These are phyloP conservation scores for Caerostris darwini DNA, from an alignment of 1,140 invertebrate species.

Conservation along the genomic window DNA sequence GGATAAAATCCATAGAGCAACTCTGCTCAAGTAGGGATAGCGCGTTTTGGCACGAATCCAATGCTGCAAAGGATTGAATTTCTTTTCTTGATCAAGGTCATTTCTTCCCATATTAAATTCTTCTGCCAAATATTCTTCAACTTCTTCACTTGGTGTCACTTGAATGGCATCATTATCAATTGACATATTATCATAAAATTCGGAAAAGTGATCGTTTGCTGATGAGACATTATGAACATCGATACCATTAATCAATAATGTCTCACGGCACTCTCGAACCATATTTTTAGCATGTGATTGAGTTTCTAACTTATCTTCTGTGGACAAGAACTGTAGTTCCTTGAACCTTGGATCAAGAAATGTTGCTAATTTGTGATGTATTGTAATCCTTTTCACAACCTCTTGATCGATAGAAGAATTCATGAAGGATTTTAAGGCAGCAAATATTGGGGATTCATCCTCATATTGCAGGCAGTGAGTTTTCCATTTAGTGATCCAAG, in stretches of 20 bases:
- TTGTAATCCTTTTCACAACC: constrained; percentile 74
- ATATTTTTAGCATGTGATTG: constrained; percentile 50
- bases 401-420: constrained; percentile 70
- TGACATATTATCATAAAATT: constrained; percentile 48
- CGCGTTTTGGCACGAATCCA: constrained; percentile 63
- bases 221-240: constrained; percentile 56
- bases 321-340: constrained; percentile 63
- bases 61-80: constrained; percentile 70
- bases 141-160: constrained; percentile 50
- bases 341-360: constrained; percentile 71
- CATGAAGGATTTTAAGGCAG: constrained; percentile 68
- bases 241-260: constrained; percentile 60
- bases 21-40: constrained; percentile 63
- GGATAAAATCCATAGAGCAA: constrained; percentile 72
- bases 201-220: constrained; percentile 46
- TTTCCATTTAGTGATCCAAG: constrained; percentile 74
- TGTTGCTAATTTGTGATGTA: constrained; percentile 70
- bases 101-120: constrained; percentile 64
- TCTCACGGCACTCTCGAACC: constrained; percentile 65
- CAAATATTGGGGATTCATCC: constrained; percentile 69
- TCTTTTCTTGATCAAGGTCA: constrained; percentile 68
- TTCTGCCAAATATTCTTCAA: constrained; percentile 63
- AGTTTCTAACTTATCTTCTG: constrained; percentile 57
- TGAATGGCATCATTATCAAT: constrained; percentile 30
- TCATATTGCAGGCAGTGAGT: constrained; percentile 62